phyloP scores from a whole-genome alignment of 2,113 vertebrate genomes.

The Anoura caudifer region DNA sequence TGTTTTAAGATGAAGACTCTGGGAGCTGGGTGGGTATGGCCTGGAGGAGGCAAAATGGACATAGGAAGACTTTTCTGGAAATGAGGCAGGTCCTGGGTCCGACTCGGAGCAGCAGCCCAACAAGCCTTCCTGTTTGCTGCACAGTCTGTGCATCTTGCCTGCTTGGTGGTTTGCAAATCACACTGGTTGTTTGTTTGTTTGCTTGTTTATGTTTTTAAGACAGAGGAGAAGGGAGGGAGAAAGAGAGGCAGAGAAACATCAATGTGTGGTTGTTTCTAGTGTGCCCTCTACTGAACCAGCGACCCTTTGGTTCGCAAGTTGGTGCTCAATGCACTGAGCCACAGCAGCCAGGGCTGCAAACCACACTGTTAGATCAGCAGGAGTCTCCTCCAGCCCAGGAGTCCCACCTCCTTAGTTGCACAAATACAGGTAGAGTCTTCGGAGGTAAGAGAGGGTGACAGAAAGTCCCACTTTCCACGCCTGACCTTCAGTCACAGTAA shows the following conservation, averaged over 20 bases:
- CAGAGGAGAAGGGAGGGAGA: too few species aligned
- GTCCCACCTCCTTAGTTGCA: neutral
- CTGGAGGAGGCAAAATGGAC: neutral
- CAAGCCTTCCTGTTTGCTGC: fast-evolving
- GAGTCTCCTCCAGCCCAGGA: neutral
- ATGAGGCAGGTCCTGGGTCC: too few species aligned
- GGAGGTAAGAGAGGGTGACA: neutral
- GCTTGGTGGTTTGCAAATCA: neutral
- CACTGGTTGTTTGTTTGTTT: neutral
- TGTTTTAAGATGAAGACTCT: neutral
- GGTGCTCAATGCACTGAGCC: too few species aligned
- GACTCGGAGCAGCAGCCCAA: neutral
- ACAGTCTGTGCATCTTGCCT: too few species aligned
- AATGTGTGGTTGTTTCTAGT: too few species aligned
- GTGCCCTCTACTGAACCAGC: too few species aligned
- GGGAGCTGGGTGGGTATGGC: neutral
- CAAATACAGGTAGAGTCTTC: neutral
- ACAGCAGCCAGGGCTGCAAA: too few species aligned
- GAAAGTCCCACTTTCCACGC: neutral
- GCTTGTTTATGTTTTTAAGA: too few species aligned
- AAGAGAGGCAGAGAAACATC: too few species aligned
- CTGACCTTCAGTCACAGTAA: neutral
- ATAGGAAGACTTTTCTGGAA: neutral
- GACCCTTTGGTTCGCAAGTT: too few species aligned
- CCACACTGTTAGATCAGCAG: neutral